Evolutionary conservation across 2,113 vertebrate species (phyloP).

Genomic region (Melanerpes aurifrons): DNA sequence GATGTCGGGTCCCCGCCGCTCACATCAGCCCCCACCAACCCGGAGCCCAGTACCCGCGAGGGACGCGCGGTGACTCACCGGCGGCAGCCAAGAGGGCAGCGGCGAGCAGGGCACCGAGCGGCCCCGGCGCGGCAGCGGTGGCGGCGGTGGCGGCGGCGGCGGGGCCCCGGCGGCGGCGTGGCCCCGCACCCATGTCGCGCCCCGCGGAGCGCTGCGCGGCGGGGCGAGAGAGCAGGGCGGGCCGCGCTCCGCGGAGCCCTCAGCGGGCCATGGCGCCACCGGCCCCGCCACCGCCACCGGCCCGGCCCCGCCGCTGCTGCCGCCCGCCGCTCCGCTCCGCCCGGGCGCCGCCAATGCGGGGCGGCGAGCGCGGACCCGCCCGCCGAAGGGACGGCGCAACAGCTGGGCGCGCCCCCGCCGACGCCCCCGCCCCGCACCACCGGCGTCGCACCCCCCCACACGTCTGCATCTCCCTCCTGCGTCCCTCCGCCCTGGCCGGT

Average conservation of each 20-base stretch:
- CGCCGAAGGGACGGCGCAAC: constrained; percentile 32
- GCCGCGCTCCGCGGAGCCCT: no score
- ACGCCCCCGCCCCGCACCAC: not conserved
- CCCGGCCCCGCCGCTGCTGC: no score
- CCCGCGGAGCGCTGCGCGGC: no score
- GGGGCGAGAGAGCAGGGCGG: no score
- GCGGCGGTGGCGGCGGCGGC: not conserved
- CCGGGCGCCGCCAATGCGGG: not conserved
- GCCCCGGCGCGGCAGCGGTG: not conserved
- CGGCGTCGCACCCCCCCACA: not conserved
- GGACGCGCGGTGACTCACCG: not conserved
- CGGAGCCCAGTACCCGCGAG: not conserved
- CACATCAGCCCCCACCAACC: not conserved
- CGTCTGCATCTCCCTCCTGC: not conserved
- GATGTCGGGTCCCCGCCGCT: not conserved
- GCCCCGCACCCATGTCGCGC: no score
- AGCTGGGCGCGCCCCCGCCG: not conserved
- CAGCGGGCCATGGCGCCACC: no score
- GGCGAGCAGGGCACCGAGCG: not conserved
- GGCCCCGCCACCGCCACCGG: no score
- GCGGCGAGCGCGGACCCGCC: not conserved
- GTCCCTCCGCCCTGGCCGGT: not conserved
- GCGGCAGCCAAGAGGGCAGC: not conserved
- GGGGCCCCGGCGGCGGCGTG: no score
- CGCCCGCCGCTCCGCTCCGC: not conserved